A percentile compares a stretch with the other conserved stretches of the same genome.
Evolutionary conservation across 2,888 invertebrate genomes (phyloP).

Genomic region (Geotrupes spiniger): DNA sequence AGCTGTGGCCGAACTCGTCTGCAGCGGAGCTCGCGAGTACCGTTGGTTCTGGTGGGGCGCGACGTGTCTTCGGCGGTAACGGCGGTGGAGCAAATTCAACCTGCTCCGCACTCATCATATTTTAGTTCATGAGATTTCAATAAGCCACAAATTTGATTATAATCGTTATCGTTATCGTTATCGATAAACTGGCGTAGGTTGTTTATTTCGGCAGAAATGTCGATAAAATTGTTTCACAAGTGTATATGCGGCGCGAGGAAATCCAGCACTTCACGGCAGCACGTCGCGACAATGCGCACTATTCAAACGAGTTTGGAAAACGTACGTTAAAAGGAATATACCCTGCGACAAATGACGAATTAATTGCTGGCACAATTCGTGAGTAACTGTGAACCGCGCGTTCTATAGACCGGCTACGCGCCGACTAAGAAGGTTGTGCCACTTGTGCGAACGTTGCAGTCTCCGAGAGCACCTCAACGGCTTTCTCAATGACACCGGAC

Average conservation of each 20-base stretch:
- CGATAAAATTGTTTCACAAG: not conserved
- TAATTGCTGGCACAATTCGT: constrained; percentile 32
- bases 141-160: not conserved
- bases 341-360: not conserved
- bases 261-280: no score
- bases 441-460: constrained; percentile 40
- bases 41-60: constrained; percentile 43
- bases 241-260: no score
- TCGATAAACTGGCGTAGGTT: no score
- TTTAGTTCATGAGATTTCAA: constrained; percentile 1
- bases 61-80: constrained; percentile 57
- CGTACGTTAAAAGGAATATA: no score
- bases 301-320: no score
- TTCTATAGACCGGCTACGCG: constrained; percentile 32
- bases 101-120: constrained; percentile 53
- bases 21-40: constrained; percentile 48
- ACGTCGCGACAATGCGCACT: no score
- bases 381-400: constrained; percentile 33
- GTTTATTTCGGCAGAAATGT: no score
- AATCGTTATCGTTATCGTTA: not conserved
- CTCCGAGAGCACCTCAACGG: constrained; percentile 32
- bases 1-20: constrained; percentile 42
- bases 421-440: constrained; percentile 34
- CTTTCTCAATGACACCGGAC: constrained; percentile 41
- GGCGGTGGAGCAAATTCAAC: constrained; percentile 56